phyloP scores from a whole-genome alignment of 2,888 invertebrate species.

The Diachrysia chrysitis region DNA sequence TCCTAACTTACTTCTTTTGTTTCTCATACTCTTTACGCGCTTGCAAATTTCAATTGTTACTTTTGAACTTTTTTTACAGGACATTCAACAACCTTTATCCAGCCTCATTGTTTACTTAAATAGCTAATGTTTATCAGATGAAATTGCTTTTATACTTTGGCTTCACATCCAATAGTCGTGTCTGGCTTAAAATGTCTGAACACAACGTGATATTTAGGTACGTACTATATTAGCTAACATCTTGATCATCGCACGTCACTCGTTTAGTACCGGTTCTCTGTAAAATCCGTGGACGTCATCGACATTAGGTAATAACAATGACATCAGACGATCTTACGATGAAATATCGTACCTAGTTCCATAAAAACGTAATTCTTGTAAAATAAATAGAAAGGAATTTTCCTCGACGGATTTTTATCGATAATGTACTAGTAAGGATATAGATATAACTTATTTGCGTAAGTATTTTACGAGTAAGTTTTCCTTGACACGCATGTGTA shows the following conservation, averaged over 20 bases:
- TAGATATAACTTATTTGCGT: constrained; percentile 51
- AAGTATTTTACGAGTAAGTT: constrained; percentile 52
- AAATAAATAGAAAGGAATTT: constrained; percentile 46
- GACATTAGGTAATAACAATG: constrained; percentile 40
- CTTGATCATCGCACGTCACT: constrained; percentile 27
- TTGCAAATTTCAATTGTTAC: constrained; percentile 1
- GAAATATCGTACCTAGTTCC: constrained; percentile 25
- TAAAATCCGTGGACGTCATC: constrained; percentile 36
- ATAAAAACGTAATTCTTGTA: constrained; percentile 22
- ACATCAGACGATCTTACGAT: constrained; percentile 31
- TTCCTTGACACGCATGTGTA: constrained; percentile 51
- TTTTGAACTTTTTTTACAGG: neutral
- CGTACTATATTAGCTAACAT: constrained; percentile 15
- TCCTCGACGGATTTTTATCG: constrained; percentile 41
- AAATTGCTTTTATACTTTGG: neutral
- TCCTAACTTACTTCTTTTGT: neutral
- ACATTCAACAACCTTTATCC: neutral
- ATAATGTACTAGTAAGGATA: constrained; percentile 37
- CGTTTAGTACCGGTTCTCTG: constrained; percentile 21
- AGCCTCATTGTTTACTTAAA: neutral
- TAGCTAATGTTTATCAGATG: neutral
- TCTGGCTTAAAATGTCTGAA: neutral
- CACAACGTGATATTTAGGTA: neutral
- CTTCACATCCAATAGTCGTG: neutral
- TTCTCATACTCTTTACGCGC: neutral